Evolutionary conservation across 2,797 vertebrate genomes (phyloP).

Genomic region (Rhinogobio ventralis): DNA sequence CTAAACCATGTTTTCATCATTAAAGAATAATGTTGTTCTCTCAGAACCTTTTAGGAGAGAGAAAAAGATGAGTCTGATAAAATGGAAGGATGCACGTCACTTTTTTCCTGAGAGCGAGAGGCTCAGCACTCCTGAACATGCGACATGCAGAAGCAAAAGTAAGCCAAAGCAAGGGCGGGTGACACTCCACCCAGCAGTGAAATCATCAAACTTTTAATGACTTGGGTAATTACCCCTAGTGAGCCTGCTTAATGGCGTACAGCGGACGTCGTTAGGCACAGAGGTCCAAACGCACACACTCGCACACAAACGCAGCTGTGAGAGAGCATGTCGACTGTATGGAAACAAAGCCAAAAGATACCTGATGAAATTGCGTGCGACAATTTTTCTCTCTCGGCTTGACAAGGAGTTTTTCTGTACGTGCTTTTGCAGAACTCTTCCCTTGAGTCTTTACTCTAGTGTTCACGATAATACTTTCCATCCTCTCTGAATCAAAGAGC

Average conservation of each 20-base stretch:
- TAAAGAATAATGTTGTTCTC: constrained; percentile 68
- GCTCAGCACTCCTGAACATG: constrained; percentile 68
- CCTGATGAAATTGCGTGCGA: constrained; percentile 56
- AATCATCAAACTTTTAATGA: constrained; percentile 87
- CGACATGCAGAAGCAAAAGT: constrained; percentile 75
- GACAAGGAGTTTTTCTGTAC: constrained; percentile 51
- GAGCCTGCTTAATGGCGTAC: constrained; percentile 81
- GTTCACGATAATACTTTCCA: constrained; percentile 57
- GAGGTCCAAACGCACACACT: constrained; percentile 54
- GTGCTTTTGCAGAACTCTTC: constrained; percentile 42
- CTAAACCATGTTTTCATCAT: constrained; percentile 67
- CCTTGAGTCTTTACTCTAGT: constrained; percentile 50
- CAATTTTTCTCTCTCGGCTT: constrained; percentile 43
- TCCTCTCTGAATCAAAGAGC: constrained; percentile 52
- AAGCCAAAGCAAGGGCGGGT: constrained; percentile 77
- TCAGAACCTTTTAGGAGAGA: constrained; percentile 64
- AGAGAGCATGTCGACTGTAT: constrained; percentile 25
- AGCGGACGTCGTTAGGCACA: constrained; percentile 76
- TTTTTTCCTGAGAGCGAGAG: constrained; percentile 58
- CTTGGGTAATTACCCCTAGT: constrained; percentile 83
- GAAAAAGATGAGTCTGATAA: constrained; percentile 60
- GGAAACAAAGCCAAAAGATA: constrained; percentile 58
- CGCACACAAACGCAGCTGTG: constrained; percentile 51
- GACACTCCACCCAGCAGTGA: constrained; percentile 79
- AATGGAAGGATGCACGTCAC: constrained; percentile 60